Conservation (phyloP, 2,113 vertebrate species). For the Larimichthys crocea region DNA sequence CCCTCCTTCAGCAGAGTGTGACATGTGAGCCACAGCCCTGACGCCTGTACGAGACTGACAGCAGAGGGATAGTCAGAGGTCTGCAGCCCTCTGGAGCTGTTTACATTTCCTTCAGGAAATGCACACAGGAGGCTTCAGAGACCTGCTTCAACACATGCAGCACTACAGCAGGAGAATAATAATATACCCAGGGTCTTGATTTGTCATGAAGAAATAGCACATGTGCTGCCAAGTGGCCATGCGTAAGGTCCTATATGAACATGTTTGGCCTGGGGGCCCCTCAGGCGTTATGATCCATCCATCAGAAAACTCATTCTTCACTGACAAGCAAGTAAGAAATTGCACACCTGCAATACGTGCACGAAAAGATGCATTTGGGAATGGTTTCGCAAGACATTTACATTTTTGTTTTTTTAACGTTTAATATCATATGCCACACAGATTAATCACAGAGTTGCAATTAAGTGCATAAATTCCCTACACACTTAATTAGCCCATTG, state of each 20-base stretch:
- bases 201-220: background rate
- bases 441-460: background rate
- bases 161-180: background rate
- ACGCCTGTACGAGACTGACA: constrained; percentile 24
- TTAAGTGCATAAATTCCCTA: constrained; percentile 24
- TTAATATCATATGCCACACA: background rate
- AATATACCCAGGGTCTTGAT: background rate
- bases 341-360: no score
- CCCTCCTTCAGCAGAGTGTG: background rate
- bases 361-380: background rate
- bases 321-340: background rate
- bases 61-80: constrained; percentile 38
- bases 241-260: background rate
- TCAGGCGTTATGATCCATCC: background rate
- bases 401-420: background rate
- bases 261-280: background rate
- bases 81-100: constrained; percentile 7
- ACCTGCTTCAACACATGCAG: background rate
- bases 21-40: constrained; percentile 5
- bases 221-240: background rate
- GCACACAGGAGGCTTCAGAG: background rate
- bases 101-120: constrained; percentile 5
- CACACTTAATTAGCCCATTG: constrained; percentile 55
- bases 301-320: constrained; percentile 4
- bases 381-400: no score